These are phyloP conservation scores for Phlogophora meticulosa DNA, from an alignment of 2,888 invertebrate genomes.

Conservation along the genomic window DNA sequence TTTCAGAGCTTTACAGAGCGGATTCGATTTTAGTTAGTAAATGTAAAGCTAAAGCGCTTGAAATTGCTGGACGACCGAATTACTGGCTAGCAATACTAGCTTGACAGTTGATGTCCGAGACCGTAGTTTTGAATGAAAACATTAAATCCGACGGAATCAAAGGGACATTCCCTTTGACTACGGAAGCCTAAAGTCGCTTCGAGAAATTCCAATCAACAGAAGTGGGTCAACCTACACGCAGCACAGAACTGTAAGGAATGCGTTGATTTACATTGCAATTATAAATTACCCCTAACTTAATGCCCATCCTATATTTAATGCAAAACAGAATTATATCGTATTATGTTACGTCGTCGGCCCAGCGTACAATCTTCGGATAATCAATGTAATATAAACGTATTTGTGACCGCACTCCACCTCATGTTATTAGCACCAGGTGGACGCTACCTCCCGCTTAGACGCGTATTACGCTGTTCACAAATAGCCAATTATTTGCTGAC, in stretches of 20 bases:
- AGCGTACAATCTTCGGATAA: conserved; percentile 1
- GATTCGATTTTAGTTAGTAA: no score
- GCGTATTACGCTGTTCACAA: background rate
- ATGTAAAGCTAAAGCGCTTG: no score
- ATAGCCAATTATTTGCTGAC: conserved; percentile 6
- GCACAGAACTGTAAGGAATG: background rate
- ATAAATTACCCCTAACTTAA: background rate
- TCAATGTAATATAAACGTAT: conserved; percentile 13
- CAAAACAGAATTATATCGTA: conserved; percentile 1
- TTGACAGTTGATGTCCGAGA: no score
- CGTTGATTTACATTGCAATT: background rate
- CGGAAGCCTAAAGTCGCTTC: background rate
- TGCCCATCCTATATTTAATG: background rate
- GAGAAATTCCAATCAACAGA: background rate
- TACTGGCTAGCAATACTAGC: no score
- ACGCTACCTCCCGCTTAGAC: background rate
- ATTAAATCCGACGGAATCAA: no score
- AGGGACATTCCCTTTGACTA: no score
- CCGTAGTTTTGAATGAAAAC: no score
- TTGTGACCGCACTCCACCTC: conserved; percentile 9
- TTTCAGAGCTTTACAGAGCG: no score
- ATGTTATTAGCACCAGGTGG: conserved; percentile 3
- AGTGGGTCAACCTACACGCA: background rate
- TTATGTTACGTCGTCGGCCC: background rate
- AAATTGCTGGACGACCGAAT: no score